phyloP scores from a whole-genome alignment of 2,888 invertebrate species.

The Bruchidius siliquastri region DNA sequence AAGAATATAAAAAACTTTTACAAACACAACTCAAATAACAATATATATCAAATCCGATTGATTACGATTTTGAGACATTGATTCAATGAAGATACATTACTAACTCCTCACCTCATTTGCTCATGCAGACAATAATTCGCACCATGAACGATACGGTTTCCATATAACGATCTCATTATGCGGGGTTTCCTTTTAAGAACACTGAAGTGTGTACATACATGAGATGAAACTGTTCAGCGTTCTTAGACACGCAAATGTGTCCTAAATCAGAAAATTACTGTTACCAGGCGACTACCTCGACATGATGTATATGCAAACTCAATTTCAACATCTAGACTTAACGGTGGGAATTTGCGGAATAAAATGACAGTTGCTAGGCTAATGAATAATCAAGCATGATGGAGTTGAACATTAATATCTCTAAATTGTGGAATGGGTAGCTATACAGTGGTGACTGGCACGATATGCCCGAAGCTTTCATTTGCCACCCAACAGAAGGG shows the following conservation, averaged over 20 bases:
- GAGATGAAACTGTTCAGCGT: neutral
- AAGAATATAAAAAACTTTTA: no score
- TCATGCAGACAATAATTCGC: neutral
- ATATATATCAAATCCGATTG: no score
- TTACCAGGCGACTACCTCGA: neutral
- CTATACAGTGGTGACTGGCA: neutral
- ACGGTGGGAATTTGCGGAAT: neutral
- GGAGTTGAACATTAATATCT: neutral
- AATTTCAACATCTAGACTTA: neutral
- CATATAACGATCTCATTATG: neutral
- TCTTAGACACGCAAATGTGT: neutral
- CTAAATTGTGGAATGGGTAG: neutral
- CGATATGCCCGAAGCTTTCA: neutral
- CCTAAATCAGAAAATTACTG: neutral
- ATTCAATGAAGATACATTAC: no score
- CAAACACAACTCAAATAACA: no score
- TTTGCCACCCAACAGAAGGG: neutral
- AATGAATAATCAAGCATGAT: neutral
- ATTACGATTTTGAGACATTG: no score
- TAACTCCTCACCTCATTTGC: no score
- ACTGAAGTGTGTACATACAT: neutral
- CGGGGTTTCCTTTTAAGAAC: neutral
- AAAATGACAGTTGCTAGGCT: neutral
- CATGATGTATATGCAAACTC: neutral
- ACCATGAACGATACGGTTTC: neutral